Evolutionary conservation across 2,113 vertebrate genomes (phyloP), one percentile per base, ranked within the genome.

Genomic region (Alethe diademata): DNA sequence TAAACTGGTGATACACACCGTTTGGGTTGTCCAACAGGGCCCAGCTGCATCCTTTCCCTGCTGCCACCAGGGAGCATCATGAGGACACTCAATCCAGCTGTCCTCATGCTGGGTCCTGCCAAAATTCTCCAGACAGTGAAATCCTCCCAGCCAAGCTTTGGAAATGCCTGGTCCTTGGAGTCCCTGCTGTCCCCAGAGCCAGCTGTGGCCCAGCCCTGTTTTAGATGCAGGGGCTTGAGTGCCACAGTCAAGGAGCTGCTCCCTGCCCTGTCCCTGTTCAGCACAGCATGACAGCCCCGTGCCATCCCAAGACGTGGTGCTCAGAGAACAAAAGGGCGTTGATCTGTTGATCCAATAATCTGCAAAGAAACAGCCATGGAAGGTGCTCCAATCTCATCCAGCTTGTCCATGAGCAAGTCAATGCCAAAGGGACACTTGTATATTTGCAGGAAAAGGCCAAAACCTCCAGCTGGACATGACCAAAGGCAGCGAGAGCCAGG

Each of bases 41-140:
- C 47, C 43, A 14, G 51, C 35, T 79, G 84, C 88, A 91, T 35
- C 53, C 57, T 61, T 90, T 85, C 70, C 7, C 48, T 85, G 62
- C 81, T 79, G 93, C 96, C 96, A 95, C 57, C 88, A 94, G 92
- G 78, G 93, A 93, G 95, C 92, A 93, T 85, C 81, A 15, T n/a
- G 78, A 57, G 70, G 70, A 87, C 78, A 57, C 40, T 20, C 11
- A 53, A 23, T 5, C 29, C 7, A 8, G 23, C 64, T 45, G 29
- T 42, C 20, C 48, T 60, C 31, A 3, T 19, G 10, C 38, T 12
- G 50, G 11, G 6, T n/a, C 35, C 18, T 0, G 0, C 58, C 6
- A 5, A 42, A 88, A 80, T 9, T 45, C 76, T 48, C 28, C 25
- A 19, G 36, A 16, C 0, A 5, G 0, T 26, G 42, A 12, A 51